Evolutionary conservation across 2,797 vertebrate genomes (phyloP).

Genomic region (Periparus ater): DNA sequence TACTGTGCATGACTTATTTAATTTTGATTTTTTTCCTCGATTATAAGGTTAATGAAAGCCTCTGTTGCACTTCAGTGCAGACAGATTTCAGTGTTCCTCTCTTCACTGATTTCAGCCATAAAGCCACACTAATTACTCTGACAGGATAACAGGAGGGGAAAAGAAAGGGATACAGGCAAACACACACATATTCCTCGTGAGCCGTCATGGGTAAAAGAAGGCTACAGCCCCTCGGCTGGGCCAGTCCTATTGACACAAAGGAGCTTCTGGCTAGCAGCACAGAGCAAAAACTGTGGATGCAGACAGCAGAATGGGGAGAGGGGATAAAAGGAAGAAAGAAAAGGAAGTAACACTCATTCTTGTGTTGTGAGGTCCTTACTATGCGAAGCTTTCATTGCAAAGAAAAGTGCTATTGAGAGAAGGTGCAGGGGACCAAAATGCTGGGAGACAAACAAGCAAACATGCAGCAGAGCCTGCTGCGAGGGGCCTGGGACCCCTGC

Average conservation of each 20-base stretch:
- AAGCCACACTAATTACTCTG: slow-evolving; percentile 32
- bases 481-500: background rate
- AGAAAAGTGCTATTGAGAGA: slow-evolving; percentile 55
- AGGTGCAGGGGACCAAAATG: background rate
- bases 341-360: slow-evolving; percentile 37
- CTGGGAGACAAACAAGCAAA: slow-evolving; percentile 7
- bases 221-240: background rate
- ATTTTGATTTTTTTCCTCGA: background rate
- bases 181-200: background rate
- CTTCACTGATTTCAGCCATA: background rate
- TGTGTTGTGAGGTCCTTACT: background rate
- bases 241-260: slow-evolving; percentile 11
- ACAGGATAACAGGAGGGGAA: background rate
- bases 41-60: slow-evolving; percentile 29
- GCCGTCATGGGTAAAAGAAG: background rate
- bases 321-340: background rate
- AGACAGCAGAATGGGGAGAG: background rate
- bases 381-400: background rate
- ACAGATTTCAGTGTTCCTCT: background rate
- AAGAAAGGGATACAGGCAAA: background rate
- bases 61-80: background rate
- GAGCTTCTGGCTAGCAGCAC: background rate
- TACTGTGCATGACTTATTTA: background rate
- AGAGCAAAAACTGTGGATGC: slow-evolving; percentile 4
- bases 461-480: rapidly evolving